Base-by-base conservation (phyloP, 2,113 vertebrate species). In the Microcebus jonahi region DNA sequence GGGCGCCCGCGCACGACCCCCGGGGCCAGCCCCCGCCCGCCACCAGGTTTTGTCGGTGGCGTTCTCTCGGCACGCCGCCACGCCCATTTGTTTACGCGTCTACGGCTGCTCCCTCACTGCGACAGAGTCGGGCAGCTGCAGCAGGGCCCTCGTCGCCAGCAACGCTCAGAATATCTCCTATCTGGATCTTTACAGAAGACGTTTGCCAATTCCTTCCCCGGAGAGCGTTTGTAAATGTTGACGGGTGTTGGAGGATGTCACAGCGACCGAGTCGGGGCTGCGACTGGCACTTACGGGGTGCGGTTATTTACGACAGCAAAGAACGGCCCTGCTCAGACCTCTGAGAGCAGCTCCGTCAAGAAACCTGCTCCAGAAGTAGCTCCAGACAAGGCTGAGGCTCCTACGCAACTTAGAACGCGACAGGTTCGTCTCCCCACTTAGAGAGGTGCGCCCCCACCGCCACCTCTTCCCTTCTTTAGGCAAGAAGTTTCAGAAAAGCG, bases 121-220 rank as follows among this genome's bases (percentile, higher is more conserved):
- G 5, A 5, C 3, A 8, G 14, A 36, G 8, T 10, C 11, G 13
- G 48, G 39, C 10, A 36, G 45, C 31, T 61, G 3, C 8, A 0
- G 4, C 34, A 34, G 36, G 83, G 55, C 39, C 18, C 0, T 0
- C 2, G 39, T 4, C 25, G 13, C 10, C 21, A 23, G n/a, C 23
- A 59, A 90, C 59, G 77, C 59, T 81, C 70, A 39, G 70, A 87
- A 39, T 79, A 80, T 45, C 80, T 63, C 42, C 27, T 92, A 25
- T 34, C 29, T 31, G 14, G 48, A 63, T 94, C 34, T 92, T 90
- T 77, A 39, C 17, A 87, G 90, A 61, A 86, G 42, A 82, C 36
- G 2, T 18, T 50, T 88, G 75, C 50, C 70, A 80, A 31, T 8
- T 68, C 3, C 13, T 76, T 88, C 20, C 34, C 70, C 57, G 3